These are phyloP conservation scores for Aradus depressus DNA, from an alignment of 2,888 invertebrate genomes.

Conservation along the genomic window DNA sequence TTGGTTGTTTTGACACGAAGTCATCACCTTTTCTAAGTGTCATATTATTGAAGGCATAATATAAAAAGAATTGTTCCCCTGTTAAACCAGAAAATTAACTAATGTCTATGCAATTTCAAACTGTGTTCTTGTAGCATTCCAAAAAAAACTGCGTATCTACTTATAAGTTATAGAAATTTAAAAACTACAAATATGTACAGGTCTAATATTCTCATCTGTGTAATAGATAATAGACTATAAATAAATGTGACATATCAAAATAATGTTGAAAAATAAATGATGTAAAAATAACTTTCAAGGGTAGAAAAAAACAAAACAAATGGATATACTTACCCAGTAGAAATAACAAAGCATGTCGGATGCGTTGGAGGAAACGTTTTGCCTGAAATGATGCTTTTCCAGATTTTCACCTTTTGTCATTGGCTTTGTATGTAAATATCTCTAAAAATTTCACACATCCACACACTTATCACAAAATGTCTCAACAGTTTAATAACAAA, in stretches of 20 bases:
- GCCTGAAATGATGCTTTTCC: conserved; percentile 22
- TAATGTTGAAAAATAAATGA: neutral
- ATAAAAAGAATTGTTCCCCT: too few species aligned
- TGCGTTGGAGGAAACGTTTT: conserved; percentile 22
- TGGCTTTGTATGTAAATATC: conserved; percentile 6
- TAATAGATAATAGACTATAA: neutral
- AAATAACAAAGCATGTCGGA: conserved; percentile 29
- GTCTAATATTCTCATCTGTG: neutral
- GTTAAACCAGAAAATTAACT: too few species aligned
- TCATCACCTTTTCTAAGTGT: too few species aligned
- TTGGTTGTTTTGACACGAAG: too few species aligned
- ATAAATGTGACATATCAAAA: neutral
- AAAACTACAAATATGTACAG: too few species aligned
- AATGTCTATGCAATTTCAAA: too few species aligned
- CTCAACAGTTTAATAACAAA: too few species aligned
- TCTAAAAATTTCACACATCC: conserved; percentile 6
- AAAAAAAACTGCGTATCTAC: too few species aligned
- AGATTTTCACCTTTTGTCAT: conserved; percentile 21
- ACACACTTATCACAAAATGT: too few species aligned
- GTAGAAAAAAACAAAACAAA: neutral
- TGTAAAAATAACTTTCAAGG: neutral
- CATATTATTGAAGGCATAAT: too few species aligned
- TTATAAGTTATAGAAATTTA: too few species aligned
- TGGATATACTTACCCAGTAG: conserved; percentile 26
- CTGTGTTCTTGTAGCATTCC: too few species aligned